phyloP scores from a whole-genome alignment of 1,140 invertebrate species.

The Caenorhabditis elegans region DNA sequence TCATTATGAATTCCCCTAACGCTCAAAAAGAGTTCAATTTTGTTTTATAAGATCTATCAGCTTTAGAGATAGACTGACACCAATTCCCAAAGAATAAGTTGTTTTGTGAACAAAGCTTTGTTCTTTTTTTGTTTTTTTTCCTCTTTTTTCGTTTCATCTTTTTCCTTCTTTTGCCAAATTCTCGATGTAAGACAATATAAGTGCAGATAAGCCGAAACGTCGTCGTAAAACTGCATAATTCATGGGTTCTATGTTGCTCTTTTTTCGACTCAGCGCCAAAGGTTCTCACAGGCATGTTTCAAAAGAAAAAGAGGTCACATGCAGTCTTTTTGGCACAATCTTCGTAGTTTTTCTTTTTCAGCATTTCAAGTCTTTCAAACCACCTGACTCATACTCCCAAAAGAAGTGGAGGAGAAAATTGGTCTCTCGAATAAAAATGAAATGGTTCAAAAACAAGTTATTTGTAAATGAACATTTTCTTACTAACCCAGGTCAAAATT shows the following conservation, averaged over 20 bases:
- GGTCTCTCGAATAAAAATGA: too few relatives aligned
- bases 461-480: too few relatives aligned
- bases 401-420: too few relatives aligned
- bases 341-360: too few relatives aligned
- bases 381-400: too few relatives aligned
- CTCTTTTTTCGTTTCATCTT: background rate
- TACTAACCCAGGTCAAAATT: too few relatives aligned
- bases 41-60: background rate
- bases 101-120: background rate
- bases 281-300: background rate
- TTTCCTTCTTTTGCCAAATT: background rate
- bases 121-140: background rate
- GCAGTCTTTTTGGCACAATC: too few relatives aligned
- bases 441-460: too few relatives aligned
- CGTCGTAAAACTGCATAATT: slow-evolving; percentile 17
- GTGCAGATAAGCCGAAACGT: slow-evolving; percentile 15
- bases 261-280: background rate
- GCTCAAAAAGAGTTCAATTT: background rate
- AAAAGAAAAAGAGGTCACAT: background rate
- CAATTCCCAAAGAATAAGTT: background rate
- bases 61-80: background rate
- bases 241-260: background rate
- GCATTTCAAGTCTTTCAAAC: too few relatives aligned
- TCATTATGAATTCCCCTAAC: background rate
- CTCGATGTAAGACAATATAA: slow-evolving; percentile 4